Conservation (phyloP, 2,113 vertebrate species). For the Hippocampus barbouri region DNA sequence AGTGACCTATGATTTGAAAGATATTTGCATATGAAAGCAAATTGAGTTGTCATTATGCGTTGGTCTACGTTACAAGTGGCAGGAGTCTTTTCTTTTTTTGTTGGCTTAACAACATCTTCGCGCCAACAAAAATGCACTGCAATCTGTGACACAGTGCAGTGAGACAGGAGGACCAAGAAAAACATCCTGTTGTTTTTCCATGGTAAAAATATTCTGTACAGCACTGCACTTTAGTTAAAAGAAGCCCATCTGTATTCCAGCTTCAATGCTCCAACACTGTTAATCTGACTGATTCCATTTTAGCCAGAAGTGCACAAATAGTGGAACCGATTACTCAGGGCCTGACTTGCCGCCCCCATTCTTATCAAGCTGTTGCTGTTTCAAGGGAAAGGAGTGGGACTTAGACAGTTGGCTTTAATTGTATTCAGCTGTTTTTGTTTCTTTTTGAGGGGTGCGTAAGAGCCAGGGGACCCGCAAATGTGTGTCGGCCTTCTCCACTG, state of each 20-base stretch:
- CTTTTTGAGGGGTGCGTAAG: conserved; percentile 28
- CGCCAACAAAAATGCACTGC: neutral
- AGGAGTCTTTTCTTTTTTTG: neutral
- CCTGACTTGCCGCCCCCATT: conserved; percentile 3
- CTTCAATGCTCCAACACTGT: neutral
- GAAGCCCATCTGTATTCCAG: neutral
- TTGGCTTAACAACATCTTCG: neutral
- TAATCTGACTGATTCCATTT: neutral
- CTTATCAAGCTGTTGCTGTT: conserved; percentile 10
- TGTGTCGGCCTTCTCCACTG: conserved; percentile 49
- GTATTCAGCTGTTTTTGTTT: conserved; percentile 67
- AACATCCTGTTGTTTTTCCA: conserved; percentile 39
- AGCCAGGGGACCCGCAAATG: conserved; percentile 23
- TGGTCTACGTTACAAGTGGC: neutral
- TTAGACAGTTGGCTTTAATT: conserved; percentile 62
- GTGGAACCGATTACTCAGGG: conserved; percentile 1
- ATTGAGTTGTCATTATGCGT: neutral
- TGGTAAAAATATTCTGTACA: conserved; percentile 45
- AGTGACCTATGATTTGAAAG: no score
- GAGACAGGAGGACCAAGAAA: conserved; percentile 38
- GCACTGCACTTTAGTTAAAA: neutral
- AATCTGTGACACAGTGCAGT: conserved; percentile 26
- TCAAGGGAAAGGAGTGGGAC: conserved; percentile 46
- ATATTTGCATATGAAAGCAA: neutral
- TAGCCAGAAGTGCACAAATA: neutral